Evolutionary conservation across 2,888 invertebrate genomes (phyloP).

Genomic region (Catocala sponsa): DNA sequence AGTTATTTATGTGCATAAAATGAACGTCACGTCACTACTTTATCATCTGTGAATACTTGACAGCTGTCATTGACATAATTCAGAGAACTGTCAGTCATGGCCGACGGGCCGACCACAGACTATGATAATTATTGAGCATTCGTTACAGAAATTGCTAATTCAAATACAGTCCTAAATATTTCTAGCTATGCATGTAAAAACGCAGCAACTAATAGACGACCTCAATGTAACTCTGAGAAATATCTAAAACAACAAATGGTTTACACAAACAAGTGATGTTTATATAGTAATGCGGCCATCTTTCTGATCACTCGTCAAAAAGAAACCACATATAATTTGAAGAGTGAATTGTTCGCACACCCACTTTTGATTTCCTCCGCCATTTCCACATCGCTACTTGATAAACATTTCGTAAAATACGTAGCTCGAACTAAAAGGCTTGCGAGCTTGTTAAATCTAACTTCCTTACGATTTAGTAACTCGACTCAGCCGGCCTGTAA

Average conservation of each 20-base stretch:
- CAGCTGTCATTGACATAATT: constrained; percentile 53
- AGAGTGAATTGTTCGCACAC: background rate
- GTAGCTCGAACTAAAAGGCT: constrained; percentile 3
- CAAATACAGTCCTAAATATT: background rate
- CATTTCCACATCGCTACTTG: constrained; percentile 5
- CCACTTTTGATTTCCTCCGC: constrained; percentile 16
- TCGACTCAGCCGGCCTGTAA: constrained; percentile 17
- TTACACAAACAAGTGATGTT: constrained; percentile 17
- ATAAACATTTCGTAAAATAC: constrained; percentile 17
- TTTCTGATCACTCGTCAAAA: background rate
- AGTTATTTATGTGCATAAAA: constrained; percentile 32
- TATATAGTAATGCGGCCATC: constrained; percentile 1
- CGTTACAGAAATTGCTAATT: background rate
- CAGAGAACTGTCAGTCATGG: constrained; percentile 42
- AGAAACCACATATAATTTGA: background rate
- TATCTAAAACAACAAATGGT: constrained; percentile 21
- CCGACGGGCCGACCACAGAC: constrained; percentile 11
- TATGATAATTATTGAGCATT: constrained; percentile 3
- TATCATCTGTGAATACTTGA: constrained; percentile 44
- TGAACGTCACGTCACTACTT: constrained; percentile 38
- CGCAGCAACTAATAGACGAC: constrained; percentile 25
- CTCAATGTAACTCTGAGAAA: constrained; percentile 31
- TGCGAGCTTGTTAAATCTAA: constrained; percentile 16
- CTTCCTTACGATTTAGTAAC: constrained; percentile 43
- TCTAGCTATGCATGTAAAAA: constrained; percentile 13